These are phyloP conservation scores for Beaufortia kweichowensis DNA, from an alignment of 2,113 vertebrate species.

Conservation along the genomic window DNA sequence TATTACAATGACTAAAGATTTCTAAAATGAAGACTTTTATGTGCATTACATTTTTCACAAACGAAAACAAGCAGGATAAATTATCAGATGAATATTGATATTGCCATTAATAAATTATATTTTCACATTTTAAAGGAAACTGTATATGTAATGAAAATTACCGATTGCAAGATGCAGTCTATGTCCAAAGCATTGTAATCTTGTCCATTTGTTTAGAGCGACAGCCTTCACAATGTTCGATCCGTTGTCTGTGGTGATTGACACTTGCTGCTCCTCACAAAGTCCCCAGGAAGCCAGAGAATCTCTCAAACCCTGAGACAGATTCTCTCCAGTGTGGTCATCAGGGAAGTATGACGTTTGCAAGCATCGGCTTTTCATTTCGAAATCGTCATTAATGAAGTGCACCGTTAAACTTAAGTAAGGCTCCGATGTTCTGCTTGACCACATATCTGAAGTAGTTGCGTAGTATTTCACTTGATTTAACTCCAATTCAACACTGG, in stretches of 20 bases:
- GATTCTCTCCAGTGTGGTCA: neutral
- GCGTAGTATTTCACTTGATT: constrained; percentile 18
- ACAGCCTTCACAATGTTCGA: constrained; percentile 5
- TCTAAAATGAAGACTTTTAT: no score
- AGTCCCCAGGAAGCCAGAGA: neutral
- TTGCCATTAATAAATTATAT: neutral
- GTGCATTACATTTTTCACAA: neutral
- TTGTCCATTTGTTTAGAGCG: neutral
- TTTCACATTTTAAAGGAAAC: neutral
- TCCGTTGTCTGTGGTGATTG: constrained; percentile 5
- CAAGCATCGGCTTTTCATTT: no score
- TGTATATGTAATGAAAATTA: neutral
- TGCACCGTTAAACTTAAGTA: no score
- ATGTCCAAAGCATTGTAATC: constrained; percentile 19
- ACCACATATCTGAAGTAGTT: constrained; percentile 18
- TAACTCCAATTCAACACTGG: constrained; percentile 20
- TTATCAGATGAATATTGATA: neutral
- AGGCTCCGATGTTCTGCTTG: no score
- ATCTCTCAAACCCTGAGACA: neutral
- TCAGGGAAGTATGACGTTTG: no score
- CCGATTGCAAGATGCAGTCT: constrained; percentile 19
- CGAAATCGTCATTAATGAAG: no score
- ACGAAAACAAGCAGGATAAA: neutral
- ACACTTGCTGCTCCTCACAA: neutral
- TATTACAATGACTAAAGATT: neutral